A percentile compares a stretch with the other conserved stretches of the same genome.
Conservation (phyloP, 2,113 vertebrate genomes). For the Calyptomena viridis region DNA sequence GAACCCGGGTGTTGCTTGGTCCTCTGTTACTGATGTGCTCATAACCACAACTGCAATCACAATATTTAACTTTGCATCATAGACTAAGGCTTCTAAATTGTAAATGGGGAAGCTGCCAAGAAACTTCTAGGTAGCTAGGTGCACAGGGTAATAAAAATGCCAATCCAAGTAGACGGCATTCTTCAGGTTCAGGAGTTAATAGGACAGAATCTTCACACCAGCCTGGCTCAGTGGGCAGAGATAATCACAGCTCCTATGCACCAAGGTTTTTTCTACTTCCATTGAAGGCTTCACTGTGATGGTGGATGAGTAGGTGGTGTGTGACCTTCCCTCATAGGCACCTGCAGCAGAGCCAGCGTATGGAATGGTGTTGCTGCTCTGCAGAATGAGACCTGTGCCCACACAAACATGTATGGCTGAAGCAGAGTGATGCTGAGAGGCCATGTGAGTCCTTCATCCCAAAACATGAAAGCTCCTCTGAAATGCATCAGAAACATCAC, state of each 20-base stretch:
- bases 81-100: not conserved
- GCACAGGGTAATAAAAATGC: not conserved
- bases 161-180: not conserved
- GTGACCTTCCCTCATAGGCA: not conserved
- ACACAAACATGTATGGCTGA: rapidly evolving
- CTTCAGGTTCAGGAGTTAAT: not conserved
- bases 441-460: not conserved
- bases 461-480: not conserved
- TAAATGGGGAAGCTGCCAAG: not conserved
- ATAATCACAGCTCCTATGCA: not conserved
- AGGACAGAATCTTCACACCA: not conserved
- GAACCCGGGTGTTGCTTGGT: not conserved
- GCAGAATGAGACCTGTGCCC: not conserved
- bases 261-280: not conserved
- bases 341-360: not conserved
- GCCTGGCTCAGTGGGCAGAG: not conserved
- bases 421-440: not conserved
- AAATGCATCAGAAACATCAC: not conserved
- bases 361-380: not conserved
- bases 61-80: not conserved
- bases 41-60: not conserved
- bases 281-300: not conserved
- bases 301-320: not conserved
- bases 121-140: not conserved
- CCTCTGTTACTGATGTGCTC: not conserved